Conservation (phyloP, 2,888 invertebrate species). For the Thecocarcelia acutangulata region DNA sequence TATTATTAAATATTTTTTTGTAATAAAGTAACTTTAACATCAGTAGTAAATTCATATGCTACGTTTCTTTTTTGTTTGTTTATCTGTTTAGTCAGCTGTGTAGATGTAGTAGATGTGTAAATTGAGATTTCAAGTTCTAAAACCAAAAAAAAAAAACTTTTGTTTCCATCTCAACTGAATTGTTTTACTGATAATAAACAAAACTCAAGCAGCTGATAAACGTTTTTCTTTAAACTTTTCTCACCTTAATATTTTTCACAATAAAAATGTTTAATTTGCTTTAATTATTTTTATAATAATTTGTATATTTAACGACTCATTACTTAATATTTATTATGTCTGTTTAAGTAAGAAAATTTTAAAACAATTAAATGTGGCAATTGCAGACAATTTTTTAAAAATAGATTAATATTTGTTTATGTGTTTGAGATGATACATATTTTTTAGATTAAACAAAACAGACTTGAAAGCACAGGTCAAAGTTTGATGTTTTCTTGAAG, state of each 20-base stretch:
- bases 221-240: neutral
- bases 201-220: neutral
- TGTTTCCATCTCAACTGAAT: neutral
- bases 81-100: neutral
- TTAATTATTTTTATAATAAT: neutral
- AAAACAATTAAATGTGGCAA: constrained; percentile 16
- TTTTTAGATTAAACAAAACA: neutral
- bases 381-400: neutral
- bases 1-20: neutral
- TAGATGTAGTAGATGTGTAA: constrained; percentile 6
- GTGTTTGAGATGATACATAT: neutral
- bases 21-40: constrained; percentile 2
- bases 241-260: neutral
- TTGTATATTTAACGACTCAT: constrained; percentile 4
- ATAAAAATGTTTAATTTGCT: neutral
- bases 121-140: neutral
- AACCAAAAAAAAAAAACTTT: neutral
- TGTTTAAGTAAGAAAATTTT: neutral
- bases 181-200: neutral
- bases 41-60: neutral
- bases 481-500: too few relatives aligned
- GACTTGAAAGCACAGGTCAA: too few relatives aligned
- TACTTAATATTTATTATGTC: neutral
- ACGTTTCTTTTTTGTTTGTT: neutral
- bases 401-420: neutral